Base-by-base conservation (phyloP, 2,113 vertebrate species). In the Lepidothrix coronata region DNA sequence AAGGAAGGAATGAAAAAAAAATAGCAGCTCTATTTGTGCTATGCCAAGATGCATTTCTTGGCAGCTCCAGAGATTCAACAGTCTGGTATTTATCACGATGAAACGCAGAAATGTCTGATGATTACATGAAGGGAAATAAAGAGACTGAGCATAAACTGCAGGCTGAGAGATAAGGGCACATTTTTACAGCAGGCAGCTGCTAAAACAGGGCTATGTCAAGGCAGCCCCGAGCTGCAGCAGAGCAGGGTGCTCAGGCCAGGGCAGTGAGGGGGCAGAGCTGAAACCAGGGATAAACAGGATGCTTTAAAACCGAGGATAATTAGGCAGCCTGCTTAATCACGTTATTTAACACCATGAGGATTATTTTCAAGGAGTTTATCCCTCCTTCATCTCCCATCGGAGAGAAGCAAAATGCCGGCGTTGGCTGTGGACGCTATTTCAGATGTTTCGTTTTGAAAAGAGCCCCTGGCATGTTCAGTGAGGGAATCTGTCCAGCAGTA, bases 51-150 rank as follows among this genome's bases (percentile, higher is more conserved):
- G 80, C 52, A 14, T 71, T 92, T 93, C 95, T 96, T 96, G 94
- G 94, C 95, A 97, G 95, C 76, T 44, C 57, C 81, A 31, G 80
- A 93, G 93, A 87, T 95, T 96, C 95, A 97, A 95, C 94, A 96
- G 94, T 95, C 94, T 97, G 95, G 91, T 95, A 95, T 97, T 96
- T 97, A 95, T 95, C 95, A 91, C 18, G 51, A 80, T 0, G 28
- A 63, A 90, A 86, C 0, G 21, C 88, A 86, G 91, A 81, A 88
- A 88, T 86, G 91, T 91, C 96, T 95, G 96, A 89, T 93, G 95
- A 81, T 92, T 93, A 48, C 73, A 44, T 17, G 89, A 85, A 93
- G 86, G 76, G 65, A 94, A 95, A 92, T 95, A 86, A 88, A 85
- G 94, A 95, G 83, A 33, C 79, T 28, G 72, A 93, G 86, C 46